These are phyloP conservation scores for Echinops telfairi DNA, from an alignment of 2,113 vertebrate genomes.

Conservation along the genomic window DNA sequence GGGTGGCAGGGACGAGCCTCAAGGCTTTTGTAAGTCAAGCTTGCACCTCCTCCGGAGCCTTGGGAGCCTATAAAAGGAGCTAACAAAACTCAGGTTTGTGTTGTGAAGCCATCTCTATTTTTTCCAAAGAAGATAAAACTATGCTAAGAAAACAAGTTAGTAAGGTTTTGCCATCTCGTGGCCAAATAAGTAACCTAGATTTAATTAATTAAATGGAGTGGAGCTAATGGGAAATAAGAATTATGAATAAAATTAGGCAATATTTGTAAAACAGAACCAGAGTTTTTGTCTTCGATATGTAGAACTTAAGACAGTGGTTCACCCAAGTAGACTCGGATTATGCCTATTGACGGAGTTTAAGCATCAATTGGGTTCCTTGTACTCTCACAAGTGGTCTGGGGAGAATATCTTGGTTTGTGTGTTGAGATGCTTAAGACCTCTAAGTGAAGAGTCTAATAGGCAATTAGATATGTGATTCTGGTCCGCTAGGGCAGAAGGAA, in stretches of 20 bases:
- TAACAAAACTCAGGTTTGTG: neutral
- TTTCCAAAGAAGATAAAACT: neutral
- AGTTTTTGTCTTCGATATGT: neutral
- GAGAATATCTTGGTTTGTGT: neutral
- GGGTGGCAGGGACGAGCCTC: neutral
- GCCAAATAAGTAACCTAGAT: neutral
- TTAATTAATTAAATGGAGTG: neutral
- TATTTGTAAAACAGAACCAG: neutral
- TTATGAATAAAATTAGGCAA: neutral
- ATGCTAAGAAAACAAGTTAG: neutral
- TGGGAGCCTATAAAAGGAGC: neutral
- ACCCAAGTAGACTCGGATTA: neutral
- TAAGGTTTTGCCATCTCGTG: neutral
- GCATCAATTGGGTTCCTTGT: neutral
- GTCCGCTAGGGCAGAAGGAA: neutral
- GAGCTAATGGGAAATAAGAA: neutral
- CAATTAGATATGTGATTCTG: neutral
- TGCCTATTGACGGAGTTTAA: constrained; percentile 29
- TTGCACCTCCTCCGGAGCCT: neutral
- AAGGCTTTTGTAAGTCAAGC: neutral
- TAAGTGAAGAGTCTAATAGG: neutral
- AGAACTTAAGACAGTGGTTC: neutral
- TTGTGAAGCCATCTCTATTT: neutral
- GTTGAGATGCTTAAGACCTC: neutral
- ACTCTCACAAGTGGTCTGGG: neutral